Evolutionary conservation across 2,797 vertebrate genomes (phyloP).

Genomic region (Falco naumanni): DNA sequence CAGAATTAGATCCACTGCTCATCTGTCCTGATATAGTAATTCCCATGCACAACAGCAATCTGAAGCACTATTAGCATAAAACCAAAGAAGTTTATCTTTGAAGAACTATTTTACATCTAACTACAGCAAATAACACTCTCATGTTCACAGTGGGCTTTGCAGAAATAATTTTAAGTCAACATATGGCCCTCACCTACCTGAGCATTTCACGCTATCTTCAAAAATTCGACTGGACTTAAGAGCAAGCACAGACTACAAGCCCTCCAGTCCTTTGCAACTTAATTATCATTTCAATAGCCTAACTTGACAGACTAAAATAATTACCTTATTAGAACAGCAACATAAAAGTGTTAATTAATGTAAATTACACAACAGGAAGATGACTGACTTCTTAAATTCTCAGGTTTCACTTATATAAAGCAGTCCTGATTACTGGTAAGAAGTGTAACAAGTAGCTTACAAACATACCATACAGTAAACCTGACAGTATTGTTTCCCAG

Average conservation of each 20-base stretch:
- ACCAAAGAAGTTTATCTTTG: neutral
- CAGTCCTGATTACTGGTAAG: neutral
- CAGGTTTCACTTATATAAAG: neutral
- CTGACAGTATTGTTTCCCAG: slow-evolving; percentile 95
- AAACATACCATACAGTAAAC: slow-evolving; percentile 93
- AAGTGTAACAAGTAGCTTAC: neutral
- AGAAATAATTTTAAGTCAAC: neutral
- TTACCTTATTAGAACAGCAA: neutral
- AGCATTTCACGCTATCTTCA: neutral
- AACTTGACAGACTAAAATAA: neutral
- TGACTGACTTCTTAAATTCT: neutral
- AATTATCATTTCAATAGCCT: neutral
- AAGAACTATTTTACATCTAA: neutral
- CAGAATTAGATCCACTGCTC: slow-evolving; percentile 39
- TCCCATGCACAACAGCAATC: neutral
- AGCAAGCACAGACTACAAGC: neutral
- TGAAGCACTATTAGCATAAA: neutral
- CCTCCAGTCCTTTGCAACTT: neutral
- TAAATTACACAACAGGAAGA: neutral
- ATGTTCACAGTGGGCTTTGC: neutral
- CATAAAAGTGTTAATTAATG: neutral
- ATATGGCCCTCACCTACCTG: neutral
- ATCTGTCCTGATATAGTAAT: slow-evolving; percentile 21
- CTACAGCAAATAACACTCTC: neutral
- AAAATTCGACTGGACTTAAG: neutral